These are phyloP conservation scores for Pseudachorutes palmiensis DNA, from an alignment of 1,140 invertebrate species.

Conservation along the genomic window DNA sequence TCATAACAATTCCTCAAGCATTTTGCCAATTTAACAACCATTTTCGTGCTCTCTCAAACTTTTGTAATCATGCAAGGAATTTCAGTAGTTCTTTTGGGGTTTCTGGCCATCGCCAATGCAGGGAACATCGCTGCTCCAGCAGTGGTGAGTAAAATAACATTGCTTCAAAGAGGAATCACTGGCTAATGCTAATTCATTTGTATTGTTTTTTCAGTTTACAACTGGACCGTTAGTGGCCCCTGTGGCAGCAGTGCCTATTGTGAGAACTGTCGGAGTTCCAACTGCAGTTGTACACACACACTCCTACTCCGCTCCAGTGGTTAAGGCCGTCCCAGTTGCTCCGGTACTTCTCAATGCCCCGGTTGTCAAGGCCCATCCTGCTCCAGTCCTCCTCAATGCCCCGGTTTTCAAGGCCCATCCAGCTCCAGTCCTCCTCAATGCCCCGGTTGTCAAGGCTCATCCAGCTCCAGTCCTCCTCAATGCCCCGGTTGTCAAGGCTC, in stretches of 20 bases:
- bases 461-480: too few relatives aligned
- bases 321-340: not conserved
- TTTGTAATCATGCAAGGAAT: not conserved
- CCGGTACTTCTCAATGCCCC: not conserved
- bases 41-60: too few relatives aligned
- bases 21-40: too few relatives aligned
- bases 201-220: not conserved
- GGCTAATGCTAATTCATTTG: not conserved
- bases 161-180: not conserved
- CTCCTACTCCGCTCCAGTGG: not conserved
- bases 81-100: not conserved
- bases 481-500: not conserved
- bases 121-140: not conserved
- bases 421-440: not conserved
- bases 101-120: not conserved
- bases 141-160: not conserved
- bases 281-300: slow-evolving; percentile 12
- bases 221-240: not conserved
- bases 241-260: slow-evolving; percentile 4
- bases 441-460: slow-evolving; percentile 7
- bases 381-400: not conserved
- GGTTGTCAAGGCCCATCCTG: not conserved
- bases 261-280: not conserved
- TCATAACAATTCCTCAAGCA: too few relatives aligned
- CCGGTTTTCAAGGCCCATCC: not conserved